Percentiles rank a stretch among this genome's conserved stretches.
phyloP scores from a whole-genome alignment of 1,140 invertebrate species.

The Macrobrachium nipponense region DNA sequence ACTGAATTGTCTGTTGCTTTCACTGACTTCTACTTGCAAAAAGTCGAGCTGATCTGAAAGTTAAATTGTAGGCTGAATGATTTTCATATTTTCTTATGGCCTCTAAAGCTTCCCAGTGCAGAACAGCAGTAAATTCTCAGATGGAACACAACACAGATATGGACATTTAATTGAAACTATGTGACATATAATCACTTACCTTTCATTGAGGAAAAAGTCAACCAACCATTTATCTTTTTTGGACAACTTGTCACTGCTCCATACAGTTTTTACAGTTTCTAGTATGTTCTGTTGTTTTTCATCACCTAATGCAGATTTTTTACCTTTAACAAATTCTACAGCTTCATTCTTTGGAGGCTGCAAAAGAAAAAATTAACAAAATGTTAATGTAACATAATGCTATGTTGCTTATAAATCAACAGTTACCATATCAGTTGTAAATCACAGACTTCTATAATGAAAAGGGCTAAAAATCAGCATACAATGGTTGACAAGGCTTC shows the following conservation, averaged over 20 bases:
- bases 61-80: too few relatives aligned
- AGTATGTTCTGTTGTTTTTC: conserved; percentile 39
- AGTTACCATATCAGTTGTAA: too few relatives aligned
- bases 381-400: background rate
- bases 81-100: too few relatives aligned
- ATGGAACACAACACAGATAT: background rate
- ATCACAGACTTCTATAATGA: too few relatives aligned
- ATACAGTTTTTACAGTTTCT: conserved; percentile 16
- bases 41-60: too few relatives aligned
- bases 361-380: background rate
- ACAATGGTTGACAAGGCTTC: too few relatives aligned
- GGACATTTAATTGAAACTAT: background rate
- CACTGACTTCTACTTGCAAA: too few relatives aligned
- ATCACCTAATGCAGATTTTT: conserved; percentile 39
- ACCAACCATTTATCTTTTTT: conserved; percentile 49
- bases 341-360: conserved; percentile 39
- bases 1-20: too few relatives aligned
- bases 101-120: too few relatives aligned
- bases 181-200: conserved; percentile 17
- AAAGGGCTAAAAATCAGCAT: too few relatives aligned
- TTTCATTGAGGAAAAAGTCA: conserved; percentile 54
- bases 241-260: conserved; percentile 37
- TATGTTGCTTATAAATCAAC: background rate
- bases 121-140: too few relatives aligned
- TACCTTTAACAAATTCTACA: conserved; percentile 69